phyloP scores from a whole-genome alignment of 1,140 invertebrate species.

The Plodia interpunctella region DNA sequence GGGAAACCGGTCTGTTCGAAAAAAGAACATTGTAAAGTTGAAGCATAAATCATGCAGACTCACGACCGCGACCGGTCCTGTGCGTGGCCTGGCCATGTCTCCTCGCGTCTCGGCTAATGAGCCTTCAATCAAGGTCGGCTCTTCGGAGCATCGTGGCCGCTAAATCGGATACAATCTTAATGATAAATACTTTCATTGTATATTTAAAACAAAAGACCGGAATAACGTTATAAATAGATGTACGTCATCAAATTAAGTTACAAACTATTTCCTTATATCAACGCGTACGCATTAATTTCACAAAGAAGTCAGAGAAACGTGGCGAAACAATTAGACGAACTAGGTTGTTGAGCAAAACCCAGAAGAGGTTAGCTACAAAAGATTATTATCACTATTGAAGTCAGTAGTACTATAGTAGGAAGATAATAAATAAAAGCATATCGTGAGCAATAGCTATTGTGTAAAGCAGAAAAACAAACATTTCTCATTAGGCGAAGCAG shows the following conservation, averaged over 20 bases:
- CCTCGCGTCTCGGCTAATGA: conserved; percentile 48
- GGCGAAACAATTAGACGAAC: conserved; percentile 1
- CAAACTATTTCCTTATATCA: too few species aligned
- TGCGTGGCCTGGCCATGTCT: conserved; percentile 24
- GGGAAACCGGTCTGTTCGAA: conserved; percentile 58
- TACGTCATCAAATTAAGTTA: neutral
- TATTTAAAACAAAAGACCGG: neutral
- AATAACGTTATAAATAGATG: neutral
- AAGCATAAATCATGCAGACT: conserved; percentile 69
- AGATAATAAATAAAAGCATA: conserved; percentile 58
- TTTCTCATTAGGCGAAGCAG: conserved; percentile 69
- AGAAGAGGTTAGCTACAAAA: conserved; percentile 14
- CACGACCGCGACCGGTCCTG: conserved; percentile 57
- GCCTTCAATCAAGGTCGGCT: conserved; percentile 72
- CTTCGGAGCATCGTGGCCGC: conserved; percentile 29
- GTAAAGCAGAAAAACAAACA: conserved; percentile 71
- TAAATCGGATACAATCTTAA: conserved; percentile 36
- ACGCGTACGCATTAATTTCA: too few species aligned
- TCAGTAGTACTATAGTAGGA: conserved; percentile 35
- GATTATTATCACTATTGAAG: conserved; percentile 49
- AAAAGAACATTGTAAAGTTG: conserved; percentile 59
- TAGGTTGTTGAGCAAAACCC: conserved; percentile 1
- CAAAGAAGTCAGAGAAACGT: neutral
- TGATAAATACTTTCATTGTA: neutral
- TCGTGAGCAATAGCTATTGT: conserved; percentile 63